Base-by-base conservation (phyloP, 2,888 invertebrate species). In the Leptopilina syphax region DNA sequence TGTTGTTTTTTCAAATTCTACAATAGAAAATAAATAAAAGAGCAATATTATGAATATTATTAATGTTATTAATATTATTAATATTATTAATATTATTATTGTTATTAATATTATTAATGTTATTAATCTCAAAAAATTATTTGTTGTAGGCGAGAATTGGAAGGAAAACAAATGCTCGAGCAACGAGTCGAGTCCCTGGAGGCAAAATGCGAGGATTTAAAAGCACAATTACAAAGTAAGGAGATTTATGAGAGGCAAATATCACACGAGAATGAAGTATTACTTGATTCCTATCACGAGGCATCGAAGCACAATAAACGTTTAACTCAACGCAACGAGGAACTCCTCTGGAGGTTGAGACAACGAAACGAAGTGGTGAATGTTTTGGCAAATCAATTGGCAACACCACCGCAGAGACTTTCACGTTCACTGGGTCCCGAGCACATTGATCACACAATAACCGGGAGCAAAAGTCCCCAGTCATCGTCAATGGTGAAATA, bases 161-260 rank as follows among this genome's bases (percentile, higher is more conserved):
- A 97, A 87, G 94, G 95, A 79, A 94, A 98, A 83, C 95, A 95
- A 27, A 93, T 94, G 0, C 94, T 96, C 0, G 94, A 96, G 90
- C 95, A 96, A 57, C 96, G 95, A 84, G 94, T 96, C n/a, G 95
- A 95, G 34, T 93, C 95, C 0, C 94, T 98, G 54, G 95, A 96
- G 77, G 96, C 98, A 81, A 95, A 96, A 81, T 96, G 97, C 77
- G 98, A 98, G 91, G 98, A 98, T 92, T 93, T 98, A 79, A 95
- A 95, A 91, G 95, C 94, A 87, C 97, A 95, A 92, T 93, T 95
- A 89, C 95, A 94, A 88, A 94, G 93, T 84, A 96, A 95, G 92
- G 93, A 93, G 41, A 94, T 95, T 84, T 94, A 95, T 83, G 97
- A 98, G 92, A 95, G 96, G 86, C 94, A 94, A 87, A 92, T 96